Conservation (phyloP, 2,888 invertebrate species). For the Steromphala cineraria region DNA sequence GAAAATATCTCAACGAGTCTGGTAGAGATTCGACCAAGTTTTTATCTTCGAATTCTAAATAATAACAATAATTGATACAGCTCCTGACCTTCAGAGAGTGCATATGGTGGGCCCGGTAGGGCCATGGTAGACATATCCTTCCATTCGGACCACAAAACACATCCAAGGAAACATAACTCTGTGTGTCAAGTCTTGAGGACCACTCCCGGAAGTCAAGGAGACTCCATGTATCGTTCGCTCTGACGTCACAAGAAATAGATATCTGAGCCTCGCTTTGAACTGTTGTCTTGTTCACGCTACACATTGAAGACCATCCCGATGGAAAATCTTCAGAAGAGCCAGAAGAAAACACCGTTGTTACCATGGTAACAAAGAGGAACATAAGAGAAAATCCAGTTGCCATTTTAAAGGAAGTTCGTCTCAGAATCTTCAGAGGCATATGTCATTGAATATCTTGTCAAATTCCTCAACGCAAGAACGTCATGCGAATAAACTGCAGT, state of each 20-base stretch:
- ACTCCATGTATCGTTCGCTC: neutral
- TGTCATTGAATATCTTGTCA: too few species aligned
- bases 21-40: neutral
- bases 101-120: constrained; percentile 34
- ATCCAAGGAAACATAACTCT: constrained; percentile 27
- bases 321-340: neutral
- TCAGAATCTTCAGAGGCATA: too few species aligned
- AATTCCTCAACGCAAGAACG: too few species aligned
- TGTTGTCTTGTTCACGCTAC: neutral
- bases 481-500: too few species aligned
- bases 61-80: constrained; percentile 32
- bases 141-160: constrained; percentile 29
- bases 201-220: neutral
- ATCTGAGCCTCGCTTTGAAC: neutral
- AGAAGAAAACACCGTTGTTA: too few species aligned
- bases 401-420: too few species aligned
- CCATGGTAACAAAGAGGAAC: too few species aligned
- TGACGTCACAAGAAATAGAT: neutral
- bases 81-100: constrained; percentile 35
- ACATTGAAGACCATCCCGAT: neutral
- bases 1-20: neutral
- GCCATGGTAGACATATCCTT: constrained; percentile 38
- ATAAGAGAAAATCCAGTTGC: too few species aligned
- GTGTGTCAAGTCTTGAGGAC: neutral
- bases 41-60: constrained; percentile 31